Percentiles rank a stretch among this genome's conserved stretches.
phyloP scores from a whole-genome alignment of 2,888 invertebrate genomes.

The Ophion obscuratus region DNA sequence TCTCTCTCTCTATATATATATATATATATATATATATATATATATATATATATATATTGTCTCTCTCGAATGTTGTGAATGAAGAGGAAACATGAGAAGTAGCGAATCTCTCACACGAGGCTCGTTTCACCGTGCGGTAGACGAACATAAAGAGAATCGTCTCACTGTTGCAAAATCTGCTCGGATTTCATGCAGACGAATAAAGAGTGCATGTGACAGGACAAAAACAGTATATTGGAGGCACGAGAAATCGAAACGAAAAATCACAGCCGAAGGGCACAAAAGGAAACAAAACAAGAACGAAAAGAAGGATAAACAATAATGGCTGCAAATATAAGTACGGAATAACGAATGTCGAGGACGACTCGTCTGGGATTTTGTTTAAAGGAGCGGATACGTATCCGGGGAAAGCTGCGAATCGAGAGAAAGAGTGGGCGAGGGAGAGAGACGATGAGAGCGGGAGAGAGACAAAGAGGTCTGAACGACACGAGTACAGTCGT shows the following conservation, averaged over 20 bases:
- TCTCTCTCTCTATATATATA: no score
- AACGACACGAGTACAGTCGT: neutral
- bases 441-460: no score
- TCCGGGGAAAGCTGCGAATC: no score
- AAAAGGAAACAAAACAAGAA: neutral
- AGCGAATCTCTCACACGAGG: constrained; percentile 20
- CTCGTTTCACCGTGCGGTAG: neutral
- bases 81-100: constrained; percentile 19
- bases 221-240: neutral
- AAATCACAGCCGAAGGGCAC: neutral
- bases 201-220: neutral
- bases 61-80: neutral
- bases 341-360: no score
- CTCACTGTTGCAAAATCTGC: neutral
- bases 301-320: constrained; percentile 5
- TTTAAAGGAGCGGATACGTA: no score
- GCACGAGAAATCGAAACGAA: constrained; percentile 15
- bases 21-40: no score
- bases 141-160: constrained; percentile 6
- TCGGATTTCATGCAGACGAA: constrained; percentile 27
- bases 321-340: neutral
- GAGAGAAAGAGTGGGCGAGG: no score
- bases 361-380: no score
- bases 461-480: neutral
- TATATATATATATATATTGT: no score